Evolutionary conservation across 2,888 invertebrate genomes (phyloP).

Genomic region (Digitonthophagus gazella): DNA sequence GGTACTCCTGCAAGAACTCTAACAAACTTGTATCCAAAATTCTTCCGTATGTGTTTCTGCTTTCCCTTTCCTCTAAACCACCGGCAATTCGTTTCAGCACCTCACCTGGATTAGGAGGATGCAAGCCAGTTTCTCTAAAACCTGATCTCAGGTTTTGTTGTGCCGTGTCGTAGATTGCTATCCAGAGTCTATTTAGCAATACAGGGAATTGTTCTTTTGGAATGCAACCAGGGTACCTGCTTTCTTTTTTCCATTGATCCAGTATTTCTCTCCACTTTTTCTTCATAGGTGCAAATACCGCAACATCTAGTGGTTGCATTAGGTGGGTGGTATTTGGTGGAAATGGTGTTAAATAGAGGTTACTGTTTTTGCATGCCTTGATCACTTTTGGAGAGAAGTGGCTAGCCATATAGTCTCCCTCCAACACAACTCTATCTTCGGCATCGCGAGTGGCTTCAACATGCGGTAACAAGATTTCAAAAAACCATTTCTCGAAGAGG

Average conservation of each 20-base stretch:
- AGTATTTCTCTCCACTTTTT: slow-evolving; percentile 17
- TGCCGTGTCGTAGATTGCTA: slow-evolving; percentile 11
- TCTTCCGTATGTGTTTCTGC: slow-evolving; percentile 12
- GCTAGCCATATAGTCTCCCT: slow-evolving; percentile 3
- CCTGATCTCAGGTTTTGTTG: slow-evolving; percentile 13
- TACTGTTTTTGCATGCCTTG: neutral
- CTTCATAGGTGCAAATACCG: slow-evolving; percentile 9
- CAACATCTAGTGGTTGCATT: slow-evolving; percentile 13
- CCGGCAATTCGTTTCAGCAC: slow-evolving; percentile 12
- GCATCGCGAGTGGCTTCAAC: slow-evolving; percentile 9
- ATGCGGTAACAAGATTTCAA: slow-evolving; percentile 23
- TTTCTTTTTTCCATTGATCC: slow-evolving; percentile 25
- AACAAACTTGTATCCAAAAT: slow-evolving; percentile 14
- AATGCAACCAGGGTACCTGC: slow-evolving; percentile 22
- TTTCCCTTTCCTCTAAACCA: slow-evolving; percentile 7
- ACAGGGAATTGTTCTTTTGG: slow-evolving; percentile 28
- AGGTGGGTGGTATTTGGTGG: slow-evolving; percentile 9
- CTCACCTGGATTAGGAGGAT: slow-evolving; percentile 21
- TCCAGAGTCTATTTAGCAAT: slow-evolving; percentile 22
- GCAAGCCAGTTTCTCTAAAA: slow-evolving; percentile 22
- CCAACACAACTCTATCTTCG: slow-evolving; percentile 2
- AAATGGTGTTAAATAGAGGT: slow-evolving; percentile 1
- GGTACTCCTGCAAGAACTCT: slow-evolving; percentile 8
- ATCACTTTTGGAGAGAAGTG: slow-evolving; percentile 30
- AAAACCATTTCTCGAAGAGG: slow-evolving; percentile 28